Evolutionary conservation across 2,797 vertebrate species (phyloP).

Genomic region (Streptopelia turtur): DNA sequence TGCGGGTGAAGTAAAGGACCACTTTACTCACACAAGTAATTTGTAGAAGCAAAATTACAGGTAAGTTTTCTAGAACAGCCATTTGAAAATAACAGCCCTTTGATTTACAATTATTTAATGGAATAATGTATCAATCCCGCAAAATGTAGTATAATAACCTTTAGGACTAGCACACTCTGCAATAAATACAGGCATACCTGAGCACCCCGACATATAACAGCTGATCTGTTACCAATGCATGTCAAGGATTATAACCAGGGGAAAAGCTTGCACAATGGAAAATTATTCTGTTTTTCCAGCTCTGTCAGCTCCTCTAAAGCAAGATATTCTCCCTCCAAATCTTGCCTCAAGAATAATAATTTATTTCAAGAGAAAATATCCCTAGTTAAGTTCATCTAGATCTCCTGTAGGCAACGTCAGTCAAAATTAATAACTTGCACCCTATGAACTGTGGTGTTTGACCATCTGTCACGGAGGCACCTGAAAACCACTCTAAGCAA

Average conservation of each 20-base stretch:
- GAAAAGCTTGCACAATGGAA: not conserved
- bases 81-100: not conserved
- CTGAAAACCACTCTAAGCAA: too few relatives aligned
- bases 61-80: not conserved
- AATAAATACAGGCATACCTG: not conserved
- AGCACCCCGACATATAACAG: not conserved
- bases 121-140: not conserved
- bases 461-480: not conserved
- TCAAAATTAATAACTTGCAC: not conserved
- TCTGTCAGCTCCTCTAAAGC: not conserved
- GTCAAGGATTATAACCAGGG: not conserved
- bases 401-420: not conserved
- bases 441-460: not conserved
- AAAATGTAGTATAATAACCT: not conserved
- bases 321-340: not conserved
- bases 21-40: not conserved
- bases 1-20: not conserved
- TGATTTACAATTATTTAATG: not conserved
- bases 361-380: not conserved
- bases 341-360: not conserved
- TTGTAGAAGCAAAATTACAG: not conserved
- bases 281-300: not conserved
- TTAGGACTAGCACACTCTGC: not conserved
- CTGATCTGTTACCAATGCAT: not conserved
- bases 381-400: not conserved